These are phyloP conservation scores for Lydus trimaculatus DNA, from an alignment of 2,888 invertebrate genomes.

Conservation along the genomic window DNA sequence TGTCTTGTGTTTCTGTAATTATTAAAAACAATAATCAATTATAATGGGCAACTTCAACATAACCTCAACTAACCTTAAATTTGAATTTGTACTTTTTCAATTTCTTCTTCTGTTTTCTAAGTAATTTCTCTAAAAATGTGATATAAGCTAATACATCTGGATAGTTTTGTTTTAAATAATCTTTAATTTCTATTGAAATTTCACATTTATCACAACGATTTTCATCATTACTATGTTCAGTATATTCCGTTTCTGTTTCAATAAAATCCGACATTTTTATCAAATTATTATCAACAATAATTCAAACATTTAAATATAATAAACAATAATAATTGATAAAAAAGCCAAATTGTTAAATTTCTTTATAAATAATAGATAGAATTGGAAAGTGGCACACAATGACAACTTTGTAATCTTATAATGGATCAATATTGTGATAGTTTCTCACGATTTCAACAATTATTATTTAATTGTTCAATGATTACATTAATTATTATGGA, in stretches of 20 bases:
- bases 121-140: conserved; percentile 64
- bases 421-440: too few relatives aligned
- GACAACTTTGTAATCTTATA: too few relatives aligned
- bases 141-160: conserved; percentile 69
- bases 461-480: too few relatives aligned
- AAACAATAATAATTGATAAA: neutral
- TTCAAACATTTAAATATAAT: neutral
- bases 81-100: conserved; percentile 67
- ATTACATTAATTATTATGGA: too few relatives aligned
- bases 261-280: neutral
- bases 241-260: conserved; percentile 13
- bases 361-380: neutral
- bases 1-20: conserved; percentile 29
- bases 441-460: too few relatives aligned
- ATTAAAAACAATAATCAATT: conserved; percentile 9
- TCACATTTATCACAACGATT: conserved; percentile 38
- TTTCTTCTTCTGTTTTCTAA: conserved; percentile 66
- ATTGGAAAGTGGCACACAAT: too few relatives aligned
- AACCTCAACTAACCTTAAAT: conserved; percentile 53
- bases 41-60: neutral
- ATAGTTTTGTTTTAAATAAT: conserved; percentile 62
- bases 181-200: conserved; percentile 37
- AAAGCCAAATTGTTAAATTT: neutral
- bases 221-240: conserved; percentile 16
- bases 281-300: neutral